phyloP scores from a whole-genome alignment of 2,888 invertebrate species.

The Amphipyra berbera region DNA sequence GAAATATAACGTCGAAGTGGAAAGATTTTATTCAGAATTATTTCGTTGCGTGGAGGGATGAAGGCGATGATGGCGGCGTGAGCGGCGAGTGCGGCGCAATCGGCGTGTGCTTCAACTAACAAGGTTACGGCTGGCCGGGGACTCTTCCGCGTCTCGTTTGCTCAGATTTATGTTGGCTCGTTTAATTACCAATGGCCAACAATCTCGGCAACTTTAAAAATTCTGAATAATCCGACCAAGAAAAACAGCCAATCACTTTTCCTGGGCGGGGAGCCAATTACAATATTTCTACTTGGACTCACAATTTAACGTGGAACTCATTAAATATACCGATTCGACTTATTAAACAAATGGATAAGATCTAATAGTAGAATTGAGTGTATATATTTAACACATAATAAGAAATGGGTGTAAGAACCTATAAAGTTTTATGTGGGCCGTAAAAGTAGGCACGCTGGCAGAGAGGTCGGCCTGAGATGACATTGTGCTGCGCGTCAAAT shows the following conservation, averaged over 20 bases:
- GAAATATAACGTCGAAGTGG: constrained; percentile 40
- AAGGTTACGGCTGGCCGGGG: constrained; percentile 74
- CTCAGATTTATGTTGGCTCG: constrained; percentile 76
- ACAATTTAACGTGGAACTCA: constrained; percentile 46
- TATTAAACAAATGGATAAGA: constrained; percentile 66
- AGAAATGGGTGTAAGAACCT: constrained; percentile 67
- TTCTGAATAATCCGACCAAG: constrained; percentile 51
- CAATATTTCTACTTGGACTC: constrained; percentile 44
- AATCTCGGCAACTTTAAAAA: constrained; percentile 60
- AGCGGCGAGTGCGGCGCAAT: constrained; percentile 29
- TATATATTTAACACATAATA: constrained; percentile 72
- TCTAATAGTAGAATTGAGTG: constrained; percentile 62
- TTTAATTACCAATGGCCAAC: constrained; percentile 70
- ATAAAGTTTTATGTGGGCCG: constrained; percentile 72
- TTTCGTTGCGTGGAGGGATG: constrained; percentile 50
- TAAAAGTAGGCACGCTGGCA: constrained; percentile 69
- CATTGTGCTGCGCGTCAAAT: constrained; percentile 65
- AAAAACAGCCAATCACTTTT: constrained; percentile 55
- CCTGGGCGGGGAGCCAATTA: constrained; percentile 50
- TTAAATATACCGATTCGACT: constrained; percentile 50
- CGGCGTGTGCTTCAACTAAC: constrained; percentile 67
- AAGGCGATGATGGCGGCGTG: constrained; percentile 25
- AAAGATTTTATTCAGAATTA: constrained; percentile 64
- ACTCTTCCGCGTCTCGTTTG: constrained; percentile 70
- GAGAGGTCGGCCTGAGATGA: constrained; percentile 64